A percentile compares a stretch with the other conserved stretches of the same genome.
Evolutionary conservation across 2,888 invertebrate genomes (phyloP).

Genomic region (Bellardia bayeri): DNA sequence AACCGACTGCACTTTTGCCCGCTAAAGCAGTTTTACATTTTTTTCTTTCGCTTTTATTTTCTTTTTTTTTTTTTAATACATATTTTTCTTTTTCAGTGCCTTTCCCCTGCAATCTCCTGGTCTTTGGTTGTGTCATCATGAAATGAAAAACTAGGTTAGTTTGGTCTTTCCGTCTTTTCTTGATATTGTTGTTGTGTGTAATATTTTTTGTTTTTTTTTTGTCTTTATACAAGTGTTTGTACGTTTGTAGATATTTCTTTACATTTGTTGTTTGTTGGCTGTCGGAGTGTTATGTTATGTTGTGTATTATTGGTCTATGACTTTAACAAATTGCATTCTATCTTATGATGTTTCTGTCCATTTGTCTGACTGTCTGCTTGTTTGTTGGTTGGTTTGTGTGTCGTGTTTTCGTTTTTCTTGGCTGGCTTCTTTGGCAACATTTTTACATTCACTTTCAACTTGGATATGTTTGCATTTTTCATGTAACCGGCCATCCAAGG

Average conservation of each 20-base stretch:
- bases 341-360: slow-evolving; percentile 37
- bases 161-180: slow-evolving; percentile 75
- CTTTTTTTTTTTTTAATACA: slow-evolving; percentile 26
- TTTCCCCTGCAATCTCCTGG: neutral
- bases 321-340: slow-evolving; percentile 66
- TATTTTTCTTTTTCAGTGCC: slow-evolving; percentile 32
- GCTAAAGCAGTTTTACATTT: slow-evolving; percentile 50
- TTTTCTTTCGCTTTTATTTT: slow-evolving; percentile 46
- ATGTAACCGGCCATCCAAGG: neutral
- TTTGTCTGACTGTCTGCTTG: slow-evolving; percentile 22
- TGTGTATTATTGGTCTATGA: slow-evolving; percentile 64
- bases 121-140: slow-evolving; percentile 60
- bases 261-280: slow-evolving; percentile 36
- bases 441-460: slow-evolving; percentile 68
- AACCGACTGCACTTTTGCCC: slow-evolving; percentile 61
- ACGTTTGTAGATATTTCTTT: slow-evolving; percentile 13
- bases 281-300: slow-evolving; percentile 34
- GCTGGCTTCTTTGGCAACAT: slow-evolving; percentile 40
- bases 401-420: slow-evolving; percentile 18
- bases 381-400: neutral
- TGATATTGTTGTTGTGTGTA: slow-evolving; percentile 41
- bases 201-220: neutral
- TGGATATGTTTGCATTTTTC: neutral
- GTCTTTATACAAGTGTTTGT: slow-evolving; percentile 4
- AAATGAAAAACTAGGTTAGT: slow-evolving; percentile 77